Conservation (phyloP, 2,113 vertebrate species). For the Theristicus caerulescens region DNA sequence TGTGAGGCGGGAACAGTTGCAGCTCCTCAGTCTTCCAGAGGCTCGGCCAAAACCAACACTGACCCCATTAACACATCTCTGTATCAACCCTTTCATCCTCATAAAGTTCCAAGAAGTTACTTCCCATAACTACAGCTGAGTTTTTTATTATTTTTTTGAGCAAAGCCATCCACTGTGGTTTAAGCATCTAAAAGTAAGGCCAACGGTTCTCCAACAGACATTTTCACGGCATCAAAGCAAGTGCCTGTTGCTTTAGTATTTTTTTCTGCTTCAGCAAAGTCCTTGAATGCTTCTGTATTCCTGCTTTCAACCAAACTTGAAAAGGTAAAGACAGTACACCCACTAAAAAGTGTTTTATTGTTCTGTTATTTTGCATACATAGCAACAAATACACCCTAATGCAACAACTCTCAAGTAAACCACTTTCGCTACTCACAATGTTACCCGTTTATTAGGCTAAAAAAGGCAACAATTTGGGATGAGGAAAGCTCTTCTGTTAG, state of each 20-base stretch:
- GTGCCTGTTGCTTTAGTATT: not conserved
- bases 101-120: not conserved
- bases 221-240: not conserved
- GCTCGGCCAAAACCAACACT: not conserved
- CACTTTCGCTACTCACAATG: not conserved
- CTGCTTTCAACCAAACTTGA: not conserved
- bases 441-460: not conserved
- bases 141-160: not conserved
- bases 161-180: not conserved
- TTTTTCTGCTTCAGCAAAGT: not conserved
- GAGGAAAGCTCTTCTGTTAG: not conserved
- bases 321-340: not conserved
- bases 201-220: not conserved
- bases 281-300: not conserved
- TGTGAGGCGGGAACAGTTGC: not conserved
- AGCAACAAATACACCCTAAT: not conserved
- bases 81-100: not conserved
- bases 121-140: not conserved
- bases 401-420: not conserved
- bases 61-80: not conserved
- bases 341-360: not conserved
- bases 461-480: not conserved
- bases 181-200: not conserved
- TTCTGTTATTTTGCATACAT: not conserved
- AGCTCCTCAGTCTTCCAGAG: not conserved